phyloP scores from a whole-genome alignment of 2,888 invertebrate genomes.

The Pristionchus maxplancki region DNA sequence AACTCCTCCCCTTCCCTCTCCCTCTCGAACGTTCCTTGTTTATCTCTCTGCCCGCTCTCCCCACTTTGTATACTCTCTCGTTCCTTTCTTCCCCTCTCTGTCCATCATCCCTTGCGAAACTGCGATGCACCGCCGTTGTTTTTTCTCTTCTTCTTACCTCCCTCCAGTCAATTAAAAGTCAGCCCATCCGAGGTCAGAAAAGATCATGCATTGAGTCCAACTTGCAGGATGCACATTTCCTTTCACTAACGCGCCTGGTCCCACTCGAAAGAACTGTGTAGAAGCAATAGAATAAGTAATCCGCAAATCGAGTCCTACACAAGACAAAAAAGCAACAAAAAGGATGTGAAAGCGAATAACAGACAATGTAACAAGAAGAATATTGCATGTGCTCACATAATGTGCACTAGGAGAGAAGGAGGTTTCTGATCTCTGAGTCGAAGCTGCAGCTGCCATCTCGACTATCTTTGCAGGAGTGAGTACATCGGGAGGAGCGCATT shows the following conservation, averaged over 20 bases:
- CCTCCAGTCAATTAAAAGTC: not conserved
- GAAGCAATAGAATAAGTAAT: not conserved
- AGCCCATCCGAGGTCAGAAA: not conserved
- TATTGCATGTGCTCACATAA: too few species aligned
- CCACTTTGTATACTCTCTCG: not conserved
- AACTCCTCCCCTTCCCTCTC: not conserved
- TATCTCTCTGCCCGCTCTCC: slow-evolving; percentile 3
- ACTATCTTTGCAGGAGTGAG: not conserved
- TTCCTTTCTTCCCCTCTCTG: not conserved
- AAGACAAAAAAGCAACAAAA: too few species aligned
- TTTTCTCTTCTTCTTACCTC: not conserved
- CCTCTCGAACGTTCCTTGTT: not conserved
- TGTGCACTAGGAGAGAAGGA: not conserved
- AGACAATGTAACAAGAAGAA: too few species aligned
- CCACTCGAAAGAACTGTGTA: too few species aligned
- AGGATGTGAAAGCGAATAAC: too few species aligned
- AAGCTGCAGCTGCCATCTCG: not conserved
- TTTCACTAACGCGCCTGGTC: too few species aligned
- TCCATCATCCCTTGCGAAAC: slow-evolving; percentile 26
- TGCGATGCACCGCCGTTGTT: not conserved
- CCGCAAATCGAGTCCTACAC: too few species aligned
- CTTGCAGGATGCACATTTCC: too few species aligned
- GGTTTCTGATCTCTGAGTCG: not conserved
- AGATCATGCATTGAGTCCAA: too few species aligned
- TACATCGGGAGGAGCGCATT: not conserved